Conservation (phyloP, 2,113 vertebrate species). For the Platysteira castanea region DNA sequence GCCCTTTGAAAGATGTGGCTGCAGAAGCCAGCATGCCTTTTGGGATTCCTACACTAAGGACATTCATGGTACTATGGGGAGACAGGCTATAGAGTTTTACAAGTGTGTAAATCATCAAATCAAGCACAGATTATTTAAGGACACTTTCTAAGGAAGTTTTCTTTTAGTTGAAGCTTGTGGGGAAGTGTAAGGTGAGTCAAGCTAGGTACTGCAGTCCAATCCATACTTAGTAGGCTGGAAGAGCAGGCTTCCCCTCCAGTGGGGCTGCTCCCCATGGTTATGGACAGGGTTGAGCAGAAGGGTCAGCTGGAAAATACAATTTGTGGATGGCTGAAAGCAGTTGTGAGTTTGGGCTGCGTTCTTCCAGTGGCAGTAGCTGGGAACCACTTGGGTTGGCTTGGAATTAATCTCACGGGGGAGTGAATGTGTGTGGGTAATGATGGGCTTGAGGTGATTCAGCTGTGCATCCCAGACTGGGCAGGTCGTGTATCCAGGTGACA, state of each 20-base stretch:
- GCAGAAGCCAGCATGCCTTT: not conserved
- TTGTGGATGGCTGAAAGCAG: not conserved
- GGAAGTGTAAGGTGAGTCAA: not conserved
- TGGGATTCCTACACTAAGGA: not conserved
- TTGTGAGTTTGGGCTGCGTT: not conserved
- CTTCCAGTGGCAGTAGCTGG: not conserved
- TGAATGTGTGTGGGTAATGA: fast-evolving
- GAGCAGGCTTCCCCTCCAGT: fast-evolving
- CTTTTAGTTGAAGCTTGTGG: not conserved
- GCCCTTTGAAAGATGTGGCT: not conserved
- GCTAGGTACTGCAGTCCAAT: not conserved
- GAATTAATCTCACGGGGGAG: not conserved
- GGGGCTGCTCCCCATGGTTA: fast-evolving
- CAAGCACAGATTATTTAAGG: not conserved
- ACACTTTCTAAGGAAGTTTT: not conserved
- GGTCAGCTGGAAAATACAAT: not conserved
- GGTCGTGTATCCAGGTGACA: not conserved
- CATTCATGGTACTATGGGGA: not conserved
- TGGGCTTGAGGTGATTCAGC: not conserved
- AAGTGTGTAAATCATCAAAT: not conserved
- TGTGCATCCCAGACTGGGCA: not conserved
- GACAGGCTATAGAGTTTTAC: not conserved
- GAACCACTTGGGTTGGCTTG: not conserved
- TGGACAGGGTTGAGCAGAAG: not conserved
- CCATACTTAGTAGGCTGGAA: fast-evolving